Conservation (phyloP, 2,113 vertebrate species). For the Syngnathus floridae region DNA sequence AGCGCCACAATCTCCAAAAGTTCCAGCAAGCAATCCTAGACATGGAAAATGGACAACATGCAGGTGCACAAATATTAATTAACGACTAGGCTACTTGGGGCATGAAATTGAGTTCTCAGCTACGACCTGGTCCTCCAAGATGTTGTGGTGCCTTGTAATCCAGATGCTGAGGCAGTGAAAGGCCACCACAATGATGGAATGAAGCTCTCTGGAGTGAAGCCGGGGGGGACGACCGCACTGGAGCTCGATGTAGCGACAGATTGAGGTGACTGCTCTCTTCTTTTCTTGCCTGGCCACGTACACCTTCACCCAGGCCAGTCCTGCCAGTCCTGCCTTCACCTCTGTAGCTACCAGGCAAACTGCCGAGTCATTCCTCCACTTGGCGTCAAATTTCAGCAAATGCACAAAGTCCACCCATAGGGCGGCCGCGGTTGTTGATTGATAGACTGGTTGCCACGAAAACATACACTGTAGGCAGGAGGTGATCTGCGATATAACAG, state of each 20-base stretch:
- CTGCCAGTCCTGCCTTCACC: slow-evolving; percentile 85
- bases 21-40: slow-evolving; percentile 87
- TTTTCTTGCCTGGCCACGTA: slow-evolving; percentile 73
- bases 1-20: slow-evolving; percentile 90
- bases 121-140: slow-evolving; percentile 85
- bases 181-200: slow-evolving; percentile 93
- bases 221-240: slow-evolving; percentile 90
- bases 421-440: not conserved
- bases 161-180: slow-evolving; percentile 90
- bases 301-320: slow-evolving; percentile 87
- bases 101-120: not conserved
- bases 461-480: not conserved
- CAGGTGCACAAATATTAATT: not conserved
- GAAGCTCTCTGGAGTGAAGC: slow-evolving; percentile 87
- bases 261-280: slow-evolving; percentile 76
- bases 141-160: slow-evolving; percentile 83
- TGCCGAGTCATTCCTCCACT: slow-evolving; percentile 90
- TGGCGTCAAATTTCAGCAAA: slow-evolving; percentile 74
- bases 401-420: slow-evolving; percentile 37
- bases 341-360: slow-evolving; percentile 88
- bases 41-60: not conserved
- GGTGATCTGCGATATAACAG: not conserved
- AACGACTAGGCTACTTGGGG: not conserved
- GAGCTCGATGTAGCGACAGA: slow-evolving; percentile 86
- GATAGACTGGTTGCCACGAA: not conserved